phyloP scores from a whole-genome alignment of 2,888 invertebrate genomes.

The Barypeithes pellucidus region DNA sequence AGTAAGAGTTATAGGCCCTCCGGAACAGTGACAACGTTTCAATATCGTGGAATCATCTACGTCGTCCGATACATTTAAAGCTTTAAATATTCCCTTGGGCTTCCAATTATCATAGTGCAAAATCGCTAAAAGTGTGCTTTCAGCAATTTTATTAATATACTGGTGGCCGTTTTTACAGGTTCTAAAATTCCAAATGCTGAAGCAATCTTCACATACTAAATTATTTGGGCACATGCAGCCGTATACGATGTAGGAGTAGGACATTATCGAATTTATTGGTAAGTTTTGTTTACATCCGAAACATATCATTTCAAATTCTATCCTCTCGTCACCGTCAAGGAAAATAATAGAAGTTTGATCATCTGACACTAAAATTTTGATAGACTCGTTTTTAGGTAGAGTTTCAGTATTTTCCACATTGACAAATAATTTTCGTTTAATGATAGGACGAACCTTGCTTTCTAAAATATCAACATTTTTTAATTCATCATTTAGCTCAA shows the following conservation, averaged over 20 bases:
- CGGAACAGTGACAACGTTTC: background rate
- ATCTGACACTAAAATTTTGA: slow-evolving; percentile 3
- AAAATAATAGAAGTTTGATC: slow-evolving; percentile 4
- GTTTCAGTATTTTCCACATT: background rate
- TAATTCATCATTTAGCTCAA: background rate
- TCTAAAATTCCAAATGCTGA: background rate
- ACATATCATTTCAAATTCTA: slow-evolving; percentile 3
- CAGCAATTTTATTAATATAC: background rate
- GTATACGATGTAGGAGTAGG: background rate
- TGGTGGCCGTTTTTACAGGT: background rate
- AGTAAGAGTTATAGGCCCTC: background rate
- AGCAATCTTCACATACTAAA: slow-evolving; percentile 1
- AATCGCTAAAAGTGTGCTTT: slow-evolving; percentile 1
- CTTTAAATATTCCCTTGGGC: background rate
- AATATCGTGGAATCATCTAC: background rate
- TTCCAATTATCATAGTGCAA: background rate
- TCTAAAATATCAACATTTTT: background rate
- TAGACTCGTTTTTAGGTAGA: background rate
- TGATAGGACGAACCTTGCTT: background rate
- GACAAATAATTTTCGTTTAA: background rate
- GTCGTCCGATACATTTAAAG: background rate
- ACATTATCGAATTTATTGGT: background rate
- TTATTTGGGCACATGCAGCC: background rate
- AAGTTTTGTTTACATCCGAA: slow-evolving; percentile 3
- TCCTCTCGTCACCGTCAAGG: background rate